Percentiles rank a stretch among this genome's conserved stretches.
Conservation (phyloP, 2,113 vertebrate genomes). For the Microcebus lehilahytsara region DNA sequence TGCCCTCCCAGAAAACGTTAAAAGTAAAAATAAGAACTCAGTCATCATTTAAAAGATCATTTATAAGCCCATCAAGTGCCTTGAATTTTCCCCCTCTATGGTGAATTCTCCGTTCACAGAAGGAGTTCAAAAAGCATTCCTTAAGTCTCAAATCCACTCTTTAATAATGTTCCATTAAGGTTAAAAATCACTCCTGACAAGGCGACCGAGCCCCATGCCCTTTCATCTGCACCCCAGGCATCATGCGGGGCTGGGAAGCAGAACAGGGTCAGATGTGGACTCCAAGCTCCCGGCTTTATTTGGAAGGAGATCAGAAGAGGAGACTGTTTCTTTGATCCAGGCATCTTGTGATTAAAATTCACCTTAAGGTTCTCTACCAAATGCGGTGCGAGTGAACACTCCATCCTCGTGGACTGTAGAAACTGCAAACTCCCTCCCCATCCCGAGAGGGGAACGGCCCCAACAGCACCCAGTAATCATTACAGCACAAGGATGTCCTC, state of each 20-base stretch:
- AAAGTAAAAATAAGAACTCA: background rate
- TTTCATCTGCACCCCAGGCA: conserved; percentile 76
- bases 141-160: conserved; percentile 62
- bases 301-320: conserved; percentile 76
- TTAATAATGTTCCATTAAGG: conserved; percentile 68
- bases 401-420: background rate
- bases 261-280: conserved; percentile 69
- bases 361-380: conserved; percentile 65
- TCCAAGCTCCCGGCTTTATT: conserved; percentile 66
- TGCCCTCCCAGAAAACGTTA: background rate
- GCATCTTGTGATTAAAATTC: conserved; percentile 64
- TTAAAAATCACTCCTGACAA: conserved; percentile 72
- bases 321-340: conserved; percentile 70
- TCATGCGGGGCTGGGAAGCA: conserved; percentile 41
- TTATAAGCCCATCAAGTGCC: background rate
- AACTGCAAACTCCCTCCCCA: background rate
- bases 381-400: conserved; percentile 52
- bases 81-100: background rate
- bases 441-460: background rate
- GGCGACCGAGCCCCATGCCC: conserved; percentile 44
- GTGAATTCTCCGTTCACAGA: conserved; percentile 46
- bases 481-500: background rate
- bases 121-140: conserved; percentile 70
- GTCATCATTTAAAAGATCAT: background rate
- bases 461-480: background rate